phyloP scores from a whole-genome alignment of 2,888 invertebrate genomes.

The Axea sp. region DNA sequence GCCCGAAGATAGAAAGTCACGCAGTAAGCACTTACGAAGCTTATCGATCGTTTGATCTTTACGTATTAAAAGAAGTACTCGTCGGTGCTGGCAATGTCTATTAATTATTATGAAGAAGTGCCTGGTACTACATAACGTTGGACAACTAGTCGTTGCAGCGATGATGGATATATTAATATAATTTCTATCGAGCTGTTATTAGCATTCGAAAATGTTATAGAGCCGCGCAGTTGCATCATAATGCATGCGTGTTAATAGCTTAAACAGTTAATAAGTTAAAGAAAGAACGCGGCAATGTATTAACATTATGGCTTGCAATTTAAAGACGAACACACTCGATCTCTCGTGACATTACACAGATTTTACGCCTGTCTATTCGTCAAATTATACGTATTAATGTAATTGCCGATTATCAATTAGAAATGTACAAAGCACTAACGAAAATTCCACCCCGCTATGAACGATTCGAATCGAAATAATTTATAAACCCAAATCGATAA shows the following conservation, averaged over 20 bases:
- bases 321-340: conserved; percentile 25
- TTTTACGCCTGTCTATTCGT: conserved; percentile 10
- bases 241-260: conserved; percentile 55
- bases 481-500: conserved; percentile 25
- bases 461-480: conserved; percentile 28
- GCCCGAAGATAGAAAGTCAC: conserved; percentile 55
- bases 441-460: conserved; percentile 14
- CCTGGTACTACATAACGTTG: conserved; percentile 62
- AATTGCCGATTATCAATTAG: conserved; percentile 47
- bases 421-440: conserved; percentile 27
- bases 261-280: conserved; percentile 49
- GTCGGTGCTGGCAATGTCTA: conserved; percentile 62
- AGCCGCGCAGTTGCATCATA: conserved; percentile 57
- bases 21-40: conserved; percentile 34
- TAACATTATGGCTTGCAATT: conserved; percentile 44
- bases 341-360: conserved; percentile 11
- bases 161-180: conserved; percentile 67
- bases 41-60: conserved; percentile 69
- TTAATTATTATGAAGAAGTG: conserved; percentile 73
- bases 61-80: conserved; percentile 62
- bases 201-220: conserved; percentile 68
- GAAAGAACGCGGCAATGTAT: conserved; percentile 28
- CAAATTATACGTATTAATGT: conserved; percentile 16
- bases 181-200: conserved; percentile 65
- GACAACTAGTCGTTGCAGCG: conserved; percentile 62